phyloP scores from a whole-genome alignment of 2,113 vertebrate genomes.

The Erinaceus europaeus region DNA sequence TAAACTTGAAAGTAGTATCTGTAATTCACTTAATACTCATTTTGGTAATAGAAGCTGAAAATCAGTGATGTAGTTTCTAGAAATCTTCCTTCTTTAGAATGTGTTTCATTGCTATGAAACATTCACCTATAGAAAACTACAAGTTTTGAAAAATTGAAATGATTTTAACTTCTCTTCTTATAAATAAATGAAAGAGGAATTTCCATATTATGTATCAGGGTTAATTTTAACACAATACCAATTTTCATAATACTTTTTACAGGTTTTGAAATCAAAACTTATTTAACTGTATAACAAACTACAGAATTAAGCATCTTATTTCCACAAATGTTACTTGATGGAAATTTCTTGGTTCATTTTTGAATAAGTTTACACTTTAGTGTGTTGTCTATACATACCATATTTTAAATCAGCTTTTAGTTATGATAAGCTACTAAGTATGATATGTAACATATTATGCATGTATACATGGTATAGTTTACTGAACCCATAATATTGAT shows the following conservation, averaged over 20 bases:
- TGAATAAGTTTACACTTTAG: background rate
- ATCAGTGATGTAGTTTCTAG: background rate
- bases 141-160: background rate
- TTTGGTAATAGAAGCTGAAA: background rate
- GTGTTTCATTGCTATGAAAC: background rate
- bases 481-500: background rate
- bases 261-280: background rate
- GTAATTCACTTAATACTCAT: background rate
- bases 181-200: background rate
- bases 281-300: background rate
- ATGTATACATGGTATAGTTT: background rate
- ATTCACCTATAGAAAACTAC: background rate
- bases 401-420: background rate
- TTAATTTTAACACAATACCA: background rate
- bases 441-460: background rate
- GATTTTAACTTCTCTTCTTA: background rate
- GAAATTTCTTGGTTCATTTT: background rate
- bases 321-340: background rate
- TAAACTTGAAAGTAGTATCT: background rate
- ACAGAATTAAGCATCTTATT: background rate
- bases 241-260: background rate
- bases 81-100: conserved; percentile 7
- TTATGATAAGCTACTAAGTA: background rate
- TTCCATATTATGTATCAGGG: background rate
- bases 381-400: background rate